Base-by-base conservation (phyloP, 2,888 invertebrate species). In the Phania funesta region DNA sequence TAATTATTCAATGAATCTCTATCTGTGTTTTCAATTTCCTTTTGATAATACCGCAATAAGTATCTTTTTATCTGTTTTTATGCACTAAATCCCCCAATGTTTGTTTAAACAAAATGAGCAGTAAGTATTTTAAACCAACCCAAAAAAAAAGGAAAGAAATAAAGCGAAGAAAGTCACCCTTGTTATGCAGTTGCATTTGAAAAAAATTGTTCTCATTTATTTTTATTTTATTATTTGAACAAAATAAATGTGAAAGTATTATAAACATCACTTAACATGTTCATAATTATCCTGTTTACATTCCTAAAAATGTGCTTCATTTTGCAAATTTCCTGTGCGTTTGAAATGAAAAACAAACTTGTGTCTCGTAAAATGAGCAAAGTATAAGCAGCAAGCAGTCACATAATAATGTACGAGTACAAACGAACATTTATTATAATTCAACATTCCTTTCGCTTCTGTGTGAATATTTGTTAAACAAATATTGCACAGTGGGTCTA, bases 261-360 rank as follows among this genome's bases (percentile, higher is more conserved):
- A 71, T 50, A 58, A 62, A 62, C 67, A 76, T 41, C 73, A 52
- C 70, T 82, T 83, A 84, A 84, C 84, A 84, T 81, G 64, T 86
- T 83, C 84, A 79, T 85, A 85, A 85, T 85, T 85, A 85, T 85
- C 85, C 85, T 85, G 85, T 85, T 85, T 85, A 85, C 85, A 84
- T 81, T 77, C 62, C 52, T 16, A 67, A 56, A 74, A 75, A 67
- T 64, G 67, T 77, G 67, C 73, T 81, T 74, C 67, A 81, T 81
- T 77, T 68, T 54, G 62, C 62, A 22, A 52, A 74, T 82, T 58
- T 82, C 81, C 81, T 76, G 71, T 73, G 52, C 41, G 54, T 41
- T 35, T 22, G 50, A 35, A 35, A 56, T 29, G 44, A 44, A 32
- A 26, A 62, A 60, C 54, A 70, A 46, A 58, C 35, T 65, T 65